Base-by-base conservation (phyloP, 2,797 vertebrate genomes). In the Pteropus rufus region DNA sequence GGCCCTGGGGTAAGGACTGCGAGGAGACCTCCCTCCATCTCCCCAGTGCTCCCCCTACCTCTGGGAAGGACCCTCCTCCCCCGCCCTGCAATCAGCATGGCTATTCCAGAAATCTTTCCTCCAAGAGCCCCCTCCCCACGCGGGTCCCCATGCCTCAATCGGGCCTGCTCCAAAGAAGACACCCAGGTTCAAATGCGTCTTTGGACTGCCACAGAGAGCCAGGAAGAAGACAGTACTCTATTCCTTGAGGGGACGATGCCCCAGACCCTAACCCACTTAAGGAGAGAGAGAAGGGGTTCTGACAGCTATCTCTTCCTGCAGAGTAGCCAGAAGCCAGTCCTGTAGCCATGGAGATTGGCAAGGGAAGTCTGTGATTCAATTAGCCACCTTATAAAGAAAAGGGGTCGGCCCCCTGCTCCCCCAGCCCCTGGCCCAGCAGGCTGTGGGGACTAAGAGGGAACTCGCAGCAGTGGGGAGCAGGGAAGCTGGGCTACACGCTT, bases 291-390 rank as follows among this genome's bases (percentile, higher is more conserved):
- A 67, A 85, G 56, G 18, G 76, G 39, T 69, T 88, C 83, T 86
- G 64, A 90, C 24, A 81, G 26, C 23, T 23, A 1, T 79, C 54
- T 93, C 64, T 94, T 79, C 58, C 92, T 56, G 85, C 84, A 90
- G 89, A 97, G 93, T 94, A 92, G 85, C 93, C 0, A 0, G 93
- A 80, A 90, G 85, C 90, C 81, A 87, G 95, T 91, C 81, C 34
- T 54, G 19, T 49, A 90, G 75, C 88, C 92, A 39, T 44, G 8
- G 89, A 64, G 75, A 82, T 31, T 46, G 92, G 67, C 46, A 46
- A 89, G 77, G 76, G 65, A 94, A 95, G 95, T 80, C 64, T 91
- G 73, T 39, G 67, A 89, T 92, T 92, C 92, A 69, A 93, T 92
- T 81, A 90, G 76, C 75, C 49, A 79, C 64, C 70, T 39, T 77